phyloP scores from a whole-genome alignment of 2,797 vertebrate genomes.

The Okamejei kenojei region DNA sequence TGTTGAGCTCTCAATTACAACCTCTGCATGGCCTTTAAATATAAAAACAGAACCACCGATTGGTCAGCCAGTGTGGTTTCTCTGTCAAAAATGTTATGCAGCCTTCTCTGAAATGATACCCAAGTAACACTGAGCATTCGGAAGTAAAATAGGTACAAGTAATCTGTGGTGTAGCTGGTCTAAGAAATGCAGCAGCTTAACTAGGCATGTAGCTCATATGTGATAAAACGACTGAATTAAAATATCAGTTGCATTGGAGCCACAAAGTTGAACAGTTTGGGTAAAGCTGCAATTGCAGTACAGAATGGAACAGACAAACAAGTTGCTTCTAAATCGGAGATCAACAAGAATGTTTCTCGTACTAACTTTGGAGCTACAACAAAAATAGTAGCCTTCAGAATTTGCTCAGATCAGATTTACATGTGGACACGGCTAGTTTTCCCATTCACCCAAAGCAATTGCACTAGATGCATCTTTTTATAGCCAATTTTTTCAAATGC shows the following conservation, averaged over 20 bases:
- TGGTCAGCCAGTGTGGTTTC: background rate
- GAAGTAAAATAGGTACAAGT: background rate
- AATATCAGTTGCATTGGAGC: background rate
- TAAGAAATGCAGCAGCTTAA: background rate
- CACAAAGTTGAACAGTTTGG: background rate
- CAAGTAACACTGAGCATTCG: background rate
- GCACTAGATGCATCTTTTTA: background rate
- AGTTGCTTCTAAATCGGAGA: background rate
- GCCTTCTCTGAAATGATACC: background rate
- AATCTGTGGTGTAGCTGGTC: background rate
- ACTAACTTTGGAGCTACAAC: background rate
- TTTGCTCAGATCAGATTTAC: slow-evolving; percentile 28
- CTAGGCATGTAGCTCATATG: background rate
- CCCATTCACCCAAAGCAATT: background rate
- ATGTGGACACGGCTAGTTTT: background rate
- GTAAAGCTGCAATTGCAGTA: background rate
- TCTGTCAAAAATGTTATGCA: background rate
- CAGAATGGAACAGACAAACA: background rate
- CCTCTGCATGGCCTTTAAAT: background rate
- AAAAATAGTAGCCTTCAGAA: slow-evolving; percentile 19
- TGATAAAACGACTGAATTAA: background rate
- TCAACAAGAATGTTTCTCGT: background rate
- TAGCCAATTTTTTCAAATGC: slow-evolving; percentile 5
- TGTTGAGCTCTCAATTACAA: background rate
- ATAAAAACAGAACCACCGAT: background rate